Evolutionary conservation across 2,113 vertebrate genomes (phyloP).

Genomic region (Gymnobelideus leadbeateri): DNA sequence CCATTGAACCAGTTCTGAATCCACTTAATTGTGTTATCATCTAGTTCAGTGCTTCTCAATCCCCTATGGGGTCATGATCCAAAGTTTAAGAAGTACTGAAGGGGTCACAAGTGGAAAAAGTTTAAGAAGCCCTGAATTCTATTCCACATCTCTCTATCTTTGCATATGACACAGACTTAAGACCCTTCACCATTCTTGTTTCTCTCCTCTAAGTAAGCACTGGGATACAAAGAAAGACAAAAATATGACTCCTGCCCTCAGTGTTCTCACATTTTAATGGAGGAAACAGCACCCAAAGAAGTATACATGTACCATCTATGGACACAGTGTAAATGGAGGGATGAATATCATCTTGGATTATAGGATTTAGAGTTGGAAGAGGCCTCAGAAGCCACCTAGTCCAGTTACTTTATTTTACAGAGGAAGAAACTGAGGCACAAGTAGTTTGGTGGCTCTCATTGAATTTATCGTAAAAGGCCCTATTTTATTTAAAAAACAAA

Average conservation of each 20-base stretch:
- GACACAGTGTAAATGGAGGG: background rate
- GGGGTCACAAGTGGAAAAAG: too few species aligned
- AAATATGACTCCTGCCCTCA: background rate
- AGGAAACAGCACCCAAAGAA: background rate
- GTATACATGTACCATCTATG: background rate
- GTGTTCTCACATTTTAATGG: background rate
- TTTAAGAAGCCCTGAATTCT: too few species aligned
- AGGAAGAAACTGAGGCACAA: background rate
- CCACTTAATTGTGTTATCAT: background rate
- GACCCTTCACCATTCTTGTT: background rate
- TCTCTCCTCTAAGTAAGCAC: background rate
- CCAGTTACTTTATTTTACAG: background rate
- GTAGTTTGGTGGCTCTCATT: background rate
- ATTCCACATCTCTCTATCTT: background rate
- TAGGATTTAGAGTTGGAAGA: background rate
- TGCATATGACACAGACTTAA: background rate
- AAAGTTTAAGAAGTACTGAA: too few species aligned
- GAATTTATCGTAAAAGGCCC: background rate
- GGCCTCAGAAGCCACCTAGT: background rate
- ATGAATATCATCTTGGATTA: background rate
- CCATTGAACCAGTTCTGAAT: background rate
- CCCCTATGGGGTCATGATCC: too few species aligned
- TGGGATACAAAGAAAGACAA: background rate
- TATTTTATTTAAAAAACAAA: background rate
- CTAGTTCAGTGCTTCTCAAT: background rate